Evolutionary conservation across 1,140 invertebrate genomes (phyloP), one percentile per base, ranked within the genome.

Genomic region (Bombus waltoni): DNA sequence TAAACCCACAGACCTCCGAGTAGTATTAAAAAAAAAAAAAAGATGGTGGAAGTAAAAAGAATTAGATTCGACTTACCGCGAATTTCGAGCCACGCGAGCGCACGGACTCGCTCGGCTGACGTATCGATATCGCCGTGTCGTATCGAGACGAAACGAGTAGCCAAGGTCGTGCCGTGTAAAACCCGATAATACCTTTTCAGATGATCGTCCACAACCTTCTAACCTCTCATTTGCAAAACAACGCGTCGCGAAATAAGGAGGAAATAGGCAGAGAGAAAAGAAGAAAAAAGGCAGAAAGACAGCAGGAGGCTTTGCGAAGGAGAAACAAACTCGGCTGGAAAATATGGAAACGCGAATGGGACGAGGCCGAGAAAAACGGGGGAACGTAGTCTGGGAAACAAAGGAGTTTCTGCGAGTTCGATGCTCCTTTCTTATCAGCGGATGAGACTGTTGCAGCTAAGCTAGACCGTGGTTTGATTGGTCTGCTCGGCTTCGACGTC

Each of bases 391-490:
- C 22, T 40, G 72, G 62, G 53, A 85, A 85, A 90, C 85, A 88
- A 90, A 91, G 89, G 79, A 90, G 86, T 73, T 65, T 81, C 65
- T 42, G 74, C 79, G 88, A 91, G 93, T 93, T 93, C 93, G 92
- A 93, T 92, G 93, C 92, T 89, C 92, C 83, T 89, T 88, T 85
- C 84, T 93, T 93, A 93, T 93, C 93, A 91, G 85, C 80, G 84
- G 44, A 88, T 78, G 89, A 83, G 59, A 75, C 78, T 83, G 88
- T 86, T 85, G 86, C 73, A 70, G 72, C 66, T 65, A 83, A 89
- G 86, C 70, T n/a, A 35, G 18, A 42, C 44, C 44, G 35, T 28
- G 72, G 47, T 28, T 73, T 68, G 62, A 90, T 92, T 92, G 91
- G 91, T 85, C 83, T 66, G 62, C 70, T 57, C 70, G 73, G 8